These are phyloP conservation scores for Aspidiotus destructor DNA, from an alignment of 2,888 invertebrate genomes.

Conservation along the genomic window DNA sequence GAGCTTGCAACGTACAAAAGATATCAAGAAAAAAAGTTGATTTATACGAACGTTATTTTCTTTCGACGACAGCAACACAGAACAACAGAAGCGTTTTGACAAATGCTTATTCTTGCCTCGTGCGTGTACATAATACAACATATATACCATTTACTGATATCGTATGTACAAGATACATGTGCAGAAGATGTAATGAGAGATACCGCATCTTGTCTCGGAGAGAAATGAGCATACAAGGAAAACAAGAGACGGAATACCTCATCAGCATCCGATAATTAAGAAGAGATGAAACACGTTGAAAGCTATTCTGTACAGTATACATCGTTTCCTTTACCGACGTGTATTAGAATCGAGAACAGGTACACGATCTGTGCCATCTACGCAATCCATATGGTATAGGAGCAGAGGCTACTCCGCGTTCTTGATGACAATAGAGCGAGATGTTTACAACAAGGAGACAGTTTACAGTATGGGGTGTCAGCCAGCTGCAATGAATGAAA, in stretches of 20 bases:
- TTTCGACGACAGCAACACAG: too few relatives aligned
- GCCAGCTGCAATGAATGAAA: too few relatives aligned
- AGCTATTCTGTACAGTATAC: constrained; percentile 3
- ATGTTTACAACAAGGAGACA: too few relatives aligned
- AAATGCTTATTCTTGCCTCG: constrained; percentile 23
- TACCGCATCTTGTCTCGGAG: not conserved
- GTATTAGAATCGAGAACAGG: not conserved
- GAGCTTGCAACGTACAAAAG: too few relatives aligned
- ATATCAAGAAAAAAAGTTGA: too few relatives aligned
- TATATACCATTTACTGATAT: too few relatives aligned
- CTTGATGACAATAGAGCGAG: too few relatives aligned
- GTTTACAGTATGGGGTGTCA: too few relatives aligned
- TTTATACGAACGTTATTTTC: too few relatives aligned
- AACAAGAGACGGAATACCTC: constrained; percentile 14
- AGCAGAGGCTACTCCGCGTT: too few relatives aligned
- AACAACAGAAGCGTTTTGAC: constrained; percentile 27
- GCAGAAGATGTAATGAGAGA: constrained; percentile 10
- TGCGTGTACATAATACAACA: not conserved
- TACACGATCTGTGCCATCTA: not conserved
- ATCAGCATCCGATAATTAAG: constrained; percentile 30
- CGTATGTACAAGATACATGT: not conserved
- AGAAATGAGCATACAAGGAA: constrained; percentile 9
- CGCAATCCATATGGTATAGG: too few relatives aligned
- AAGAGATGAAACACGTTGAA: constrained; percentile 20
- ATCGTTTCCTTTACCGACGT: not conserved